A percentile compares a stretch with the other conserved stretches of the same genome.
Evolutionary conservation across 2,888 invertebrate species (phyloP).

Genomic region (Mimachlamys varia): DNA sequence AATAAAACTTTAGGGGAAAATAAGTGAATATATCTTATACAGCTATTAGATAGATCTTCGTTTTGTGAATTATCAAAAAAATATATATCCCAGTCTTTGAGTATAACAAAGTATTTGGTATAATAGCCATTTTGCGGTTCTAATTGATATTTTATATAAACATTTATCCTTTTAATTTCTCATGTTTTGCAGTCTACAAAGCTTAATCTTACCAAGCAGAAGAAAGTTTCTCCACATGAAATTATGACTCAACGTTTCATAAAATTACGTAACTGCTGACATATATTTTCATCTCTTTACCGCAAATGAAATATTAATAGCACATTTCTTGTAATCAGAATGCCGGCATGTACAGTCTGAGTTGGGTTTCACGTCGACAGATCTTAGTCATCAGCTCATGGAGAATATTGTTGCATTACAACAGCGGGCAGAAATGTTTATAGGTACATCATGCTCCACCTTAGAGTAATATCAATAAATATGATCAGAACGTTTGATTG

Average conservation of each 20-base stretch:
- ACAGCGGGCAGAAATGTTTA: neutral
- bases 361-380: neutral
- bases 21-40: too few relatives aligned
- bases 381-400: neutral
- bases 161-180: neutral
- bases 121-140: neutral
- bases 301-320: conserved; percentile 34
- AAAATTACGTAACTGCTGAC: neutral
- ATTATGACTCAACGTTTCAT: neutral
- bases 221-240: neutral
- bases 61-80: too few relatives aligned
- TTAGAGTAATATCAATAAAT: neutral
- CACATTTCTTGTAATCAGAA: neutral
- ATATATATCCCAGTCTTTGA: too few relatives aligned
- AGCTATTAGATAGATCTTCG: too few relatives aligned
- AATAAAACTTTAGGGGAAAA: too few relatives aligned
- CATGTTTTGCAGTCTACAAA: neutral
- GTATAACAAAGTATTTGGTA: too few relatives aligned
- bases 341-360: neutral
- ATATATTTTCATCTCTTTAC: conserved; percentile 4
- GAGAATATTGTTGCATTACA: neutral
- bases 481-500: neutral
- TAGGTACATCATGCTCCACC: neutral
- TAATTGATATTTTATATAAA: neutral
- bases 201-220: neutral